Percentiles rank a stretch among this genome's conserved stretches.
Conservation (phyloP, 2,888 invertebrate genomes). For the Pristionchus mayeri region DNA sequence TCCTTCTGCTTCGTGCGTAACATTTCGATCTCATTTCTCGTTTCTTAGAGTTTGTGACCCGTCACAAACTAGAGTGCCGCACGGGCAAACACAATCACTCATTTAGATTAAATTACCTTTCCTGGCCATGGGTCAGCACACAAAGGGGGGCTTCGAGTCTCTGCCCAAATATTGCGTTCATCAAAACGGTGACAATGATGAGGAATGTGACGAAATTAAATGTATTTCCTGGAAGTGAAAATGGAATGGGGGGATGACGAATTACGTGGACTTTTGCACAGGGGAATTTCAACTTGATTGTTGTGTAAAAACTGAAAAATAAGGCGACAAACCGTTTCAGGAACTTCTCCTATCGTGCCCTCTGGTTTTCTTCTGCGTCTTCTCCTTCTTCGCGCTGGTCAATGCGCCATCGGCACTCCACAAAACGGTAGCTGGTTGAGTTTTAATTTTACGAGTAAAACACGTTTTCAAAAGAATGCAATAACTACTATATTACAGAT, state of each 20-base stretch:
- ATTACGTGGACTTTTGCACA: no score
- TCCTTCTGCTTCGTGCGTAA: background rate
- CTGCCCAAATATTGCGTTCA: background rate
- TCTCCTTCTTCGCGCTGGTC: slow-evolving; percentile 21
- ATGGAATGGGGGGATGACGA: no score
- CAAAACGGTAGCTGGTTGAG: background rate
- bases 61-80: background rate
- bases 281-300: no score
- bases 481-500: slow-evolving; percentile 1
- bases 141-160: background rate
- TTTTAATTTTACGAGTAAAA: background rate
- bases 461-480: background rate
- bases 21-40: background rate
- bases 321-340: slow-evolving; percentile 1
- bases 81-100: background rate
- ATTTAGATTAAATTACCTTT: slow-evolving; percentile 20
- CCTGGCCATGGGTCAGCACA: background rate
- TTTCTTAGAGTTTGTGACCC: background rate
- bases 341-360: slow-evolving; percentile 21
- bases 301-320: background rate
- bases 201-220: no score
- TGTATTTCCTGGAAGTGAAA: no score
- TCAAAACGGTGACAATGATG: no score
- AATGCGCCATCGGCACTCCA: slow-evolving; percentile 26
- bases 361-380: slow-evolving; percentile 38